phyloP scores from a whole-genome alignment of 2,888 invertebrate genomes.

The Ophion costatus region DNA sequence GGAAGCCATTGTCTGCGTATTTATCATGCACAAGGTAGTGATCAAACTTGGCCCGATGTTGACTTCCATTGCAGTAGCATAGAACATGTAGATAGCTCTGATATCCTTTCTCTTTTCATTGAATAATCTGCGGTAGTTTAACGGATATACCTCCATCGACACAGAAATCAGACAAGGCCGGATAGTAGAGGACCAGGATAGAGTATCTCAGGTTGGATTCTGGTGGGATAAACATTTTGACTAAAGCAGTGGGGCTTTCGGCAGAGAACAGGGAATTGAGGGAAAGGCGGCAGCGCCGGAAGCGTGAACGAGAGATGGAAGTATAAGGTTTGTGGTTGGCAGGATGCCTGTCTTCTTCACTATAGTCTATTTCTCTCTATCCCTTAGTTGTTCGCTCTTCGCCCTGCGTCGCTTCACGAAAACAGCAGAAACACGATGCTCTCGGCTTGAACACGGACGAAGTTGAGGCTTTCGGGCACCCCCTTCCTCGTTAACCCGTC shows the following conservation, averaged over 20 bases:
- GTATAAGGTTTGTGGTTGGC: slow-evolving; percentile 58
- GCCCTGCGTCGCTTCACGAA: neutral
- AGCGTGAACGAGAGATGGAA: slow-evolving; percentile 53
- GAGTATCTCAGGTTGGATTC: slow-evolving; percentile 25
- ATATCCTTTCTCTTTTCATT: neutral
- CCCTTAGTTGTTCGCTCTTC: slow-evolving; percentile 3
- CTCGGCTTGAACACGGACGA: slow-evolving; percentile 51
- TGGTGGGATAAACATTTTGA: slow-evolving; percentile 57
- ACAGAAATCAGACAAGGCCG: neutral
- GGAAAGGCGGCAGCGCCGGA: slow-evolving; percentile 35
- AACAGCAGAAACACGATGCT: slow-evolving; percentile 51
- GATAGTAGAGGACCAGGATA: neutral
- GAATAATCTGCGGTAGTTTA: neutral
- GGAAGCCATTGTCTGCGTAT: neutral
- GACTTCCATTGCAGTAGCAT: neutral
- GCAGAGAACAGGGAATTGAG: slow-evolving; percentile 22
- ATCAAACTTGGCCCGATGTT: neutral
- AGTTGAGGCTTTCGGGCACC: slow-evolving; percentile 50
- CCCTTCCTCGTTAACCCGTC: slow-evolving; percentile 59
- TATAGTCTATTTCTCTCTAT: neutral
- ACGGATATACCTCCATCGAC: slow-evolving; percentile 3
- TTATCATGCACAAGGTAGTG: neutral
- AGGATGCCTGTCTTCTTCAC: slow-evolving; percentile 44
- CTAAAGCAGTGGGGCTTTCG: slow-evolving; percentile 45
- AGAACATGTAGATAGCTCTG: neutral